Conservation (phyloP, 2,113 vertebrate species). For the Silurus glanis region DNA sequence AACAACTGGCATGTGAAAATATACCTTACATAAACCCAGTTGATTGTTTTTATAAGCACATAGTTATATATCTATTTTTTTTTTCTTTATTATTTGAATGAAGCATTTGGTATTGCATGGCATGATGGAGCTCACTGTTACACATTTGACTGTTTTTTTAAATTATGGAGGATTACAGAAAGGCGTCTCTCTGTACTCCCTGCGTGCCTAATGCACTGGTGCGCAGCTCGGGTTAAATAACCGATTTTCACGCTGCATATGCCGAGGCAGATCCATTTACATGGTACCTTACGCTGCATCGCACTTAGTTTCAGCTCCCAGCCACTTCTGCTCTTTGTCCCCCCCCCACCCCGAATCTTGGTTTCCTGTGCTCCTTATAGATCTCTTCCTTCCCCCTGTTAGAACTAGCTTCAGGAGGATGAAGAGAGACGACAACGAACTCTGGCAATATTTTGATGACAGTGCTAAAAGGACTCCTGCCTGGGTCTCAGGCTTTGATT, state of each 20-base stretch:
- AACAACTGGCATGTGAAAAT: background rate
- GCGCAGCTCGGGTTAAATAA: constrained; percentile 23
- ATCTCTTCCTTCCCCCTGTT: background rate
- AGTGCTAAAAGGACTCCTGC: constrained; percentile 28
- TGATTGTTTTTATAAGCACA: background rate
- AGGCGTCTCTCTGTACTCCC: background rate
- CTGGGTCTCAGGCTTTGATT: constrained; percentile 41
- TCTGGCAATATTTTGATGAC: constrained; percentile 33
- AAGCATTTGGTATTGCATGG: background rate
- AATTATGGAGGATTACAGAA: background rate
- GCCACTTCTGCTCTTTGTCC: constrained; percentile 13
- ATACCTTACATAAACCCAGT: background rate
- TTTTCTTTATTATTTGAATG: background rate
- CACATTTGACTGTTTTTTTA: background rate
- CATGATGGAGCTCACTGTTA: background rate
- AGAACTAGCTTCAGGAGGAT: background rate
- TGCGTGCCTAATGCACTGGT: constrained; percentile 5
- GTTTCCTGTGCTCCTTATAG: constrained; percentile 15
- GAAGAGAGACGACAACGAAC: background rate
- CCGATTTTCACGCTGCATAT: constrained; percentile 18
- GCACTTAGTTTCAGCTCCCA: background rate
- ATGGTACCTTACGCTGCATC: background rate
- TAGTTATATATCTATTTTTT: background rate
- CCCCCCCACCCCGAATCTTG: background rate
- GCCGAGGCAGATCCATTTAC: constrained; percentile 15